Evolutionary conservation across 2,797 vertebrate species (phyloP).

Genomic region (Sphenopsis melanotis): DNA sequence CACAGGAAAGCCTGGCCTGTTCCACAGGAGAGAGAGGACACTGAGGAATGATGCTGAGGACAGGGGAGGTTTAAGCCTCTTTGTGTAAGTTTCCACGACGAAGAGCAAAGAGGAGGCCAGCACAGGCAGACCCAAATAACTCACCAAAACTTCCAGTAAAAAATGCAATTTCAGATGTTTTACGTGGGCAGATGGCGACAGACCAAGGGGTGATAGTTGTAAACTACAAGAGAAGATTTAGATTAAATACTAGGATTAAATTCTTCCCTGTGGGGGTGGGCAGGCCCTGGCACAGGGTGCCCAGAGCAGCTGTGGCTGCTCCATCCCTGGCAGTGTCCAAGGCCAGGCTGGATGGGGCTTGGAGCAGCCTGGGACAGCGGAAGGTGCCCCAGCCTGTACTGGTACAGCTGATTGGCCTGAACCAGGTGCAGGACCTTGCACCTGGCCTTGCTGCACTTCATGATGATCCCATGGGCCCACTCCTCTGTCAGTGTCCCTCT

Average conservation of each 20-base stretch:
- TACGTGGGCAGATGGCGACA: not conserved
- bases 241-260: not conserved
- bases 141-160: not conserved
- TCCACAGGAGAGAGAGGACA: not conserved
- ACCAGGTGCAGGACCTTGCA: not conserved
- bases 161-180: not conserved
- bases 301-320: not conserved
- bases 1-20: not conserved
- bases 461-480: not conserved
- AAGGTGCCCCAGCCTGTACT: not conserved
- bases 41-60: not conserved
- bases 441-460: not conserved
- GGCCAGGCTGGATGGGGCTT: not conserved
- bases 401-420: not conserved
- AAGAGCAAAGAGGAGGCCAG: not conserved
- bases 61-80: not conserved
- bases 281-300: not conserved
- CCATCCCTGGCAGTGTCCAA: not conserved
- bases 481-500: not conserved
- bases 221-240: not conserved
- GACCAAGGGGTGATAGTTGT: not conserved
- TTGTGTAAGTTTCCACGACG: accelerated
- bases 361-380: accelerated
- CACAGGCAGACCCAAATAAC: not conserved
- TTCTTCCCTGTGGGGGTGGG: not conserved